Evolutionary conservation across 2,797 vertebrate species (phyloP).

Genomic region (Synaphobranchus kaupii): DNA sequence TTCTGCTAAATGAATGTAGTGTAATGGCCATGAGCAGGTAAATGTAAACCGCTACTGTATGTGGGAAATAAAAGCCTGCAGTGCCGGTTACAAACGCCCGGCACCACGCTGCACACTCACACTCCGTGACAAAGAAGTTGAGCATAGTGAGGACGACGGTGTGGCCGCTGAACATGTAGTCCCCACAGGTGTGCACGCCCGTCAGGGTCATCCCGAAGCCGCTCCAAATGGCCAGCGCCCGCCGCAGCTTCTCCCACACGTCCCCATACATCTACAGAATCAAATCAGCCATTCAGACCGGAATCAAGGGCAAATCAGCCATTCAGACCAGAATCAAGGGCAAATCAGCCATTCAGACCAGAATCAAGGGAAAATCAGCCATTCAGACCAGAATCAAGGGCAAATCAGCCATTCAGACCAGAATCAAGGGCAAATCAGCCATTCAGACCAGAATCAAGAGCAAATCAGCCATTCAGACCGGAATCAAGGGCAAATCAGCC

Average conservation of each 20-base stretch:
- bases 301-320: background rate
- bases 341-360: background rate
- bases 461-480: too few relatives aligned
- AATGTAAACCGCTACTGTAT: background rate
- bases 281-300: background rate
- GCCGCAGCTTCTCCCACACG: slow-evolving; percentile 91
- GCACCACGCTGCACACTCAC: slow-evolving; percentile 73
- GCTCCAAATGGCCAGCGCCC: slow-evolving; percentile 96
- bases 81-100: too few relatives aligned
- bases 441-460: too few relatives aligned
- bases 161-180: slow-evolving; percentile 99
- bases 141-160: slow-evolving; percentile 97
- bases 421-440: too few relatives aligned
- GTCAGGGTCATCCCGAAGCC: slow-evolving; percentile 98
- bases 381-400: background rate
- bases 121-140: slow-evolving; percentile 99
- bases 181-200: slow-evolving; percentile 95
- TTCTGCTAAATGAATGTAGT: background rate
- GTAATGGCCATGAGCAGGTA: background rate
- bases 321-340: background rate
- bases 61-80: background rate
- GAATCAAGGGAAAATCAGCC: background rate
- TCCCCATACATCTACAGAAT: slow-evolving; percentile 85
- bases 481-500: too few relatives aligned
- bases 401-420: too few relatives aligned